Evolutionary conservation across 2,113 vertebrate genomes (phyloP).

Genomic region (Epinephelus cyanopodus): DNA sequence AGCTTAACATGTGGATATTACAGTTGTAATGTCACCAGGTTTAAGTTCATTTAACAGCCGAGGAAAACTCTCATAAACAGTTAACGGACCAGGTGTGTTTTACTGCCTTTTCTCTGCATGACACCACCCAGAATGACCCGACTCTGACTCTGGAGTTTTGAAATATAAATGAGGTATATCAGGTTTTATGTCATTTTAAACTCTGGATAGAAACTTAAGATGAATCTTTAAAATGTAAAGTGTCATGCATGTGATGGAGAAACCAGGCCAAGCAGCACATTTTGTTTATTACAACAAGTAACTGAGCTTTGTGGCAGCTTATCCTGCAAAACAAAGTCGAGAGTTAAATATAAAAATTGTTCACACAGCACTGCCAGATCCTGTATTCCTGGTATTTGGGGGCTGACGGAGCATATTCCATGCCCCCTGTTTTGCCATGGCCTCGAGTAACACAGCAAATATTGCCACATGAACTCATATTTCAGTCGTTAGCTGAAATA

Average conservation of each 20-base stretch:
- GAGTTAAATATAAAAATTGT: background rate
- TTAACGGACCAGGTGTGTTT: conserved; percentile 50
- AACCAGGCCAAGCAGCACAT: background rate
- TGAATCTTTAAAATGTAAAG: conserved; percentile 3
- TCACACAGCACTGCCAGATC: background rate
- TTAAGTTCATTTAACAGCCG: conserved; percentile 18
- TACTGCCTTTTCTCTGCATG: conserved; percentile 2
- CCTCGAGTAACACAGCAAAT: conserved; percentile 61
- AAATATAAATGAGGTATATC: background rate
- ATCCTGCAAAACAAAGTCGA: background rate
- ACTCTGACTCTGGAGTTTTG: conserved; percentile 1
- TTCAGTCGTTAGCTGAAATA: conserved; percentile 62
- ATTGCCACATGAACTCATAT: conserved; percentile 60
- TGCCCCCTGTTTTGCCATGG: conserved; percentile 29
- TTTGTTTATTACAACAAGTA: background rate
- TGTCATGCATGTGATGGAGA: background rate
- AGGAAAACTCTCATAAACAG: background rate
- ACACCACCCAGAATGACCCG: background rate
- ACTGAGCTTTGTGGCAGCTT: background rate
- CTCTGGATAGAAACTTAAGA: background rate
- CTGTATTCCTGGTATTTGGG: conserved; percentile 30
- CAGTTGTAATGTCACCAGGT: background rate
- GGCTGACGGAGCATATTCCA: conserved; percentile 34
- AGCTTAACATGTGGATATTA: background rate
- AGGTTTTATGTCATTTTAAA: background rate